Percentiles rank a stretch among this genome's conserved stretches.
phyloP scores from a whole-genome alignment of 2,797 vertebrate species.

The Gastrophryne carolinensis region DNA sequence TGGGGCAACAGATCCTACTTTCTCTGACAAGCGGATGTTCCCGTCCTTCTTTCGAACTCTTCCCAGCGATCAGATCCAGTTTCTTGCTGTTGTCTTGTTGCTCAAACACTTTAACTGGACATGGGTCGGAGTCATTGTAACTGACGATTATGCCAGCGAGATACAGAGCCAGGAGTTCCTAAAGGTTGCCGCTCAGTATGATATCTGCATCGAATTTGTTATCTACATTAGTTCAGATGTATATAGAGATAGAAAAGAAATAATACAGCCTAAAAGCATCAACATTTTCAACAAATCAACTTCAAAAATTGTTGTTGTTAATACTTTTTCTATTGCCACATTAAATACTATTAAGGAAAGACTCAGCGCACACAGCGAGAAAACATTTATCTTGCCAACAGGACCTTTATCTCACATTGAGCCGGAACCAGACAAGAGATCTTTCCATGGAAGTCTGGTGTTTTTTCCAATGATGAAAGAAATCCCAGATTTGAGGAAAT shows the following conservation, averaged over 20 bases:
- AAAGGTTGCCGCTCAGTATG: neutral
- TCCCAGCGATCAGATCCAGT: neutral
- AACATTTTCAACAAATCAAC: neutral
- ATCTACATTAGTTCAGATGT: neutral
- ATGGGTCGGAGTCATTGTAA: constrained; percentile 2
- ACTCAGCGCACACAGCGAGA: neutral
- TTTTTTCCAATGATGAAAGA: neutral
- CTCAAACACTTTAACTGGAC: neutral
- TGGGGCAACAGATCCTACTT: neutral
- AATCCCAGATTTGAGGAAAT: neutral
- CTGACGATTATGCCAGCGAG: constrained; percentile 1
- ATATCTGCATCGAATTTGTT: neutral
- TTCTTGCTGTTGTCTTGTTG: neutral
- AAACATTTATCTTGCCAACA: neutral
- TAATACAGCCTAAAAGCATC: neutral
- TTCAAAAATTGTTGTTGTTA: neutral
- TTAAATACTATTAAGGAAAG: neutral
- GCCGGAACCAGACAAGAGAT: neutral
- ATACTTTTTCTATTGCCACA: neutral
- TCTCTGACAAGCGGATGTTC: neutral
- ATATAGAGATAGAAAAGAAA: neutral
- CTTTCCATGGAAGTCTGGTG: neutral
- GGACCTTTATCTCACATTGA: neutral
- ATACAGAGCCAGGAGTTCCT: constrained; percentile 1
- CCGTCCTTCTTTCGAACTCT: neutral